phyloP scores from a whole-genome alignment of 2,888 invertebrate species.

The Synergus japonicus region DNA sequence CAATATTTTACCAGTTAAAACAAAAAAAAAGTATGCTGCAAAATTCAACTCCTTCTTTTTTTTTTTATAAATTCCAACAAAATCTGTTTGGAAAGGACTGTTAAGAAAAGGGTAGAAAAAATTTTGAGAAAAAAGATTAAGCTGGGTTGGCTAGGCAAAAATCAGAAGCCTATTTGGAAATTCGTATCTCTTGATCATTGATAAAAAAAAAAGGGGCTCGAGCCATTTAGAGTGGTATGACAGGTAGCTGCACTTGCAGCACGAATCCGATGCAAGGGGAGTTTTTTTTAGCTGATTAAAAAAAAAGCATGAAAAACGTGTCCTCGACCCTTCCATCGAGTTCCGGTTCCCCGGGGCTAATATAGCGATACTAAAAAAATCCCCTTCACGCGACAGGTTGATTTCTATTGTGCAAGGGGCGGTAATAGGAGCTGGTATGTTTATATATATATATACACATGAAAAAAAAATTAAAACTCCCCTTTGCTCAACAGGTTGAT shows the following conservation, averaged over 20 bases:
- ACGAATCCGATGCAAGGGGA: slow-evolving; percentile 47
- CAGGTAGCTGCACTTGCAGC: slow-evolving; percentile 57
- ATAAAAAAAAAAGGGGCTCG: not conserved
- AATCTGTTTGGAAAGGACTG: not conserved
- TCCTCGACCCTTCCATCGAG: slow-evolving; percentile 52
- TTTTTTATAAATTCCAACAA: not conserved
- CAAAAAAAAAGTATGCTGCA: no score
- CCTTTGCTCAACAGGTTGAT: slow-evolving; percentile 61
- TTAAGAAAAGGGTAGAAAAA: not conserved
- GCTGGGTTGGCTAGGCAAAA: not conserved
- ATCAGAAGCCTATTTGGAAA: not conserved
- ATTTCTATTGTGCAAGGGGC: slow-evolving; percentile 59
- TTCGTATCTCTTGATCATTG: not conserved
- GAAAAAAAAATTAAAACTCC: slow-evolving; percentile 61
- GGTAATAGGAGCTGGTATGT: slow-evolving; percentile 55
- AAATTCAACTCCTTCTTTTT: no score
- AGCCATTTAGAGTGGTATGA: not conserved
- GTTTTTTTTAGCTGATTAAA: slow-evolving; percentile 49
- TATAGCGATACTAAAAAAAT: slow-evolving; percentile 61
- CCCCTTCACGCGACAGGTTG: slow-evolving; percentile 68
- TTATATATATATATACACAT: slow-evolving; percentile 10
- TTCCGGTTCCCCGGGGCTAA: slow-evolving; percentile 48
- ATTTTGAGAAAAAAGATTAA: not conserved
- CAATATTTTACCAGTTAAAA: no score
- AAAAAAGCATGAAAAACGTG: slow-evolving; percentile 53